A percentile compares a stretch with the other conserved stretches of the same genome.
These are phyloP conservation scores for Sarcophaga carnaria DNA, from an alignment of 2,888 invertebrate genomes.

Conservation along the genomic window DNA sequence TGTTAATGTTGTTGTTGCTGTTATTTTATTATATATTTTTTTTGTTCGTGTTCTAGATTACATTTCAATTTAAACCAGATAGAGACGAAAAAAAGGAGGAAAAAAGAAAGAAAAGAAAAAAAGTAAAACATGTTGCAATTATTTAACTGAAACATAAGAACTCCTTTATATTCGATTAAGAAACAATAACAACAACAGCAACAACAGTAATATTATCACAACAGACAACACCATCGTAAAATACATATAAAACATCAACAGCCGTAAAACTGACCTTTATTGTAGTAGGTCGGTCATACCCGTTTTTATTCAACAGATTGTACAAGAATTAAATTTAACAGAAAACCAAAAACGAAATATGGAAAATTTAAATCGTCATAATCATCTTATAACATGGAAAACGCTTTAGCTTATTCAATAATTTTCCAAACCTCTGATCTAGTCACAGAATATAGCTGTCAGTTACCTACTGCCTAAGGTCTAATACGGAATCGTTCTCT, in stretches of 20 bases:
- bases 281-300: constrained; percentile 30
- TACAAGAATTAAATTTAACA: constrained; percentile 22
- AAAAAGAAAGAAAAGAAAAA: constrained; percentile 11
- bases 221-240: constrained; percentile 16
- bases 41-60: constrained; percentile 49
- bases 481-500: too few species aligned
- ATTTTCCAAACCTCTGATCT: too few species aligned
- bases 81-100: neutral
- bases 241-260: constrained; percentile 20
- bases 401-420: too few species aligned
- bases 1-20: neutral
- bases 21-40: neutral
- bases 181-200: constrained; percentile 34
- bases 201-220: neutral
- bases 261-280: constrained; percentile 60
- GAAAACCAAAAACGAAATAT: too few species aligned
- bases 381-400: too few species aligned
- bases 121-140: constrained; percentile 61
- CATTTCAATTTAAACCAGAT: constrained; percentile 55
- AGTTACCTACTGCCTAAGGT: too few species aligned
- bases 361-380: too few species aligned
- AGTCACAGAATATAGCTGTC: too few species aligned
- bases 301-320: constrained; percentile 32
- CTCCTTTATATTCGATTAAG: constrained; percentile 47
- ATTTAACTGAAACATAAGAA: constrained; percentile 47